Conservation (phyloP, 92 coral and sea anemone species). For the Plumapathes pennacea region DNA sequence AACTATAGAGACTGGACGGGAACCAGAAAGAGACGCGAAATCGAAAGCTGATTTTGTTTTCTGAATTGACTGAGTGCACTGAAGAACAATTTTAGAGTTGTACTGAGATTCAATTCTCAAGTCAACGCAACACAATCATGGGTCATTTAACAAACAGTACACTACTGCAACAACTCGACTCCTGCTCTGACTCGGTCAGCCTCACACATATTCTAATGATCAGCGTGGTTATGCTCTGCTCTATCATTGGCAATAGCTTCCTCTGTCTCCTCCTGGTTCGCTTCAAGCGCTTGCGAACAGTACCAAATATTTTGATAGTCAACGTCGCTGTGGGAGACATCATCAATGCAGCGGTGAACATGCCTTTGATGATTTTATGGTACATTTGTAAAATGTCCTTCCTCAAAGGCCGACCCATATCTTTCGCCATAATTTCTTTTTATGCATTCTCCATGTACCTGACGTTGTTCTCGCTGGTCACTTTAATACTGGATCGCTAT, state of each 20-base stretch:
- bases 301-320: conserved; percentile 71
- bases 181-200: conserved; percentile 32
- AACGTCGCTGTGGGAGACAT: conserved; percentile 73
- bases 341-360: conserved; percentile 65
- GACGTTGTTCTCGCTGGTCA: conserved; percentile 65
- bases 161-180: no score
- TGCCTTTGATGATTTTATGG: conserved; percentile 80
- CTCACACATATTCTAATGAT: conserved; percentile 43
- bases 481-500: conserved; percentile 77
- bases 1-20: no score
- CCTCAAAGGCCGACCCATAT: conserved; percentile 52
- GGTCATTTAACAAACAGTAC: no score
- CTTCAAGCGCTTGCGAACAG: conserved; percentile 76
- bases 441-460: conserved; percentile 73
- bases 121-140: no score
- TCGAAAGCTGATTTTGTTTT: no score
- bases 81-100: no score
- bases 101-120: no score
- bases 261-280: conserved; percentile 51
- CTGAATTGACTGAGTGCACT: no score
- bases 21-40: no score
- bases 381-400: conserved; percentile 58
- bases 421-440: conserved; percentile 59
- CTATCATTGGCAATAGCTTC: conserved; percentile 63
- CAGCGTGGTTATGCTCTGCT: conserved; percentile 48